Conservation (phyloP, 2,797 vertebrate genomes). For the Falco columbarius region DNA sequence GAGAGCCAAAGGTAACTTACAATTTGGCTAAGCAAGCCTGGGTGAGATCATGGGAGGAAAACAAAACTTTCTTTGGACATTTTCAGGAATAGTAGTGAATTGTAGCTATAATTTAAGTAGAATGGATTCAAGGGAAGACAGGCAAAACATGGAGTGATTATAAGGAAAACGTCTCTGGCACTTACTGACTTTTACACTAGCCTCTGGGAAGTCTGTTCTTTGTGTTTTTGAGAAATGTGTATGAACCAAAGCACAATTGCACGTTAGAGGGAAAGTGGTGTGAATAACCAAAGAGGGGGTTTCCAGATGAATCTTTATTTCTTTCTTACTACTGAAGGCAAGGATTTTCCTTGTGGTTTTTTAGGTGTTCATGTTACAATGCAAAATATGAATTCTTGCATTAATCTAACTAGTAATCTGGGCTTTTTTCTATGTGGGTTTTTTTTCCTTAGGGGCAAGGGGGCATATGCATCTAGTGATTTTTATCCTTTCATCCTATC, state of each 20-base stretch:
- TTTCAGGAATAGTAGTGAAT: neutral
- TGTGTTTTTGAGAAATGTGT: neutral
- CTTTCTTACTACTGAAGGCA: neutral
- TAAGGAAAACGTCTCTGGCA: neutral
- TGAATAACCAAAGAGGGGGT: neutral
- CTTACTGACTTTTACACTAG: neutral
- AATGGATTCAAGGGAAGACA: neutral
- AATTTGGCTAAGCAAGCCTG: neutral
- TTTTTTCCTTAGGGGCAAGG: neutral
- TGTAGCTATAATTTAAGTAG: neutral
- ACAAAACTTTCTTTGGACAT: neutral
- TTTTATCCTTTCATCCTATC: neutral
- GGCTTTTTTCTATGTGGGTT: neutral
- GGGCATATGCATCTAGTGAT: neutral
- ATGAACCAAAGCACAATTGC: neutral
- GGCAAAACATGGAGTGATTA: neutral
- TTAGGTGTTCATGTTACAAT: neutral
- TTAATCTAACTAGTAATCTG: neutral
- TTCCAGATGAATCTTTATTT: neutral
- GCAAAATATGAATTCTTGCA: neutral
- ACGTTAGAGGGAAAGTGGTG: neutral
- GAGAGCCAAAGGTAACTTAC: neutral
- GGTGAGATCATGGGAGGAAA: neutral
- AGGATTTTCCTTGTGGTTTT: neutral
- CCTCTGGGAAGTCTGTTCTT: neutral